These are phyloP conservation scores for Cyrtorhinus lividipennis DNA, from an alignment of 1,140 invertebrate genomes.

Conservation along the genomic window DNA sequence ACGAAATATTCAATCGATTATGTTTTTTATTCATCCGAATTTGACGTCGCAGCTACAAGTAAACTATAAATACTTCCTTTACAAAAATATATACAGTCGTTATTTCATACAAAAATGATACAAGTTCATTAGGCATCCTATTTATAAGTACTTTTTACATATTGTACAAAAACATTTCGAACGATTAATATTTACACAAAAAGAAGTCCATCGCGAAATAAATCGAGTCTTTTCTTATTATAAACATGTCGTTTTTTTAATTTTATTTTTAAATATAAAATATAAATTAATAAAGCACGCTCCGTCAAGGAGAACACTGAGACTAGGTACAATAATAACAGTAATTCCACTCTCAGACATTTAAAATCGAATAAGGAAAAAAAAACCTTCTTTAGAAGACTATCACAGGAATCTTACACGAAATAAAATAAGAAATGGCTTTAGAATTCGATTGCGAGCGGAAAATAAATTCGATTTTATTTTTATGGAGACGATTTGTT, in stretches of 20 bases:
- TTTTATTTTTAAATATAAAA: not conserved
- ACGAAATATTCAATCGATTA: slow-evolving; percentile 12
- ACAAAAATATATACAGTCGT: slow-evolving; percentile 16
- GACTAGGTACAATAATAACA: not conserved
- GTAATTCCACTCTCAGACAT: not conserved
- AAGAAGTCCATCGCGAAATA: not conserved
- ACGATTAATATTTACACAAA: not conserved
- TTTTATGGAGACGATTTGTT: too few species aligned
- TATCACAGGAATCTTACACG: not conserved
- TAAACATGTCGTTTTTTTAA: too few species aligned
- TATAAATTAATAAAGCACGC: slow-evolving; percentile 6
- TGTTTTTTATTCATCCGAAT: slow-evolving; percentile 13
- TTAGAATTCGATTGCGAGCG: too few species aligned
- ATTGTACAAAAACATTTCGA: not conserved
- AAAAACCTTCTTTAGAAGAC: not conserved
- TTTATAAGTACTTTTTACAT: slow-evolving; percentile 12
- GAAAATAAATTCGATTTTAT: too few species aligned
- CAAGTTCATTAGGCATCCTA: slow-evolving; percentile 6
- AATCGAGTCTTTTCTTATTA: not conserved
- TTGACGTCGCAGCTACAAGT: slow-evolving; percentile 11
- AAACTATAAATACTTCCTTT: slow-evolving; percentile 15
- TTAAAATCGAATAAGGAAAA: not conserved
- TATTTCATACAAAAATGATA: slow-evolving; percentile 16
- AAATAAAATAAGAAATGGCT: too few species aligned
- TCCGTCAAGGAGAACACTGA: not conserved